A percentile compares a stretch with the other conserved stretches of the same genome.
These are phyloP conservation scores for Lepus townsendii DNA, from an alignment of 2,797 vertebrate species.

Conservation along the genomic window DNA sequence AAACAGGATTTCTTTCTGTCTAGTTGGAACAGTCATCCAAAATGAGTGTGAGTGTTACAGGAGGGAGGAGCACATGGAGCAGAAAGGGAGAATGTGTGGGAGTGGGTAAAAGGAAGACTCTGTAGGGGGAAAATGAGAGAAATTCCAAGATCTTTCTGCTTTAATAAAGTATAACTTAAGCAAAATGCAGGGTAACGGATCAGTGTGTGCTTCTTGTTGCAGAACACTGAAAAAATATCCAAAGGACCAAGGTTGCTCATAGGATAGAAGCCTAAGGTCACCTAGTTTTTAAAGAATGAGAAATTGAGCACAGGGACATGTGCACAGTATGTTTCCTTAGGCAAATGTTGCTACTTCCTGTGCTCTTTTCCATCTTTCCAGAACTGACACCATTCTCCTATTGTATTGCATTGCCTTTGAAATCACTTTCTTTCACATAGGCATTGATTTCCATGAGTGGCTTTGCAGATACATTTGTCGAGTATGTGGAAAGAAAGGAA, in stretches of 20 bases:
- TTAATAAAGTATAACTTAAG: conserved; percentile 57
- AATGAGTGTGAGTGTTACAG: conserved; percentile 71
- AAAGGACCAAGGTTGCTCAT: accelerated
- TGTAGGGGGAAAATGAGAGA: not conserved
- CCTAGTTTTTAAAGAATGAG: conserved; percentile 75
- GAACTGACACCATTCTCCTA: conserved; percentile 73
- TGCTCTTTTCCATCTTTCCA: conserved; percentile 14
- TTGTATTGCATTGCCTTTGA: conserved; percentile 57
- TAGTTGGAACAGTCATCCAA: conserved; percentile 74
- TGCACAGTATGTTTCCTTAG: conserved; percentile 72
- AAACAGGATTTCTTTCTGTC: conserved; percentile 80
- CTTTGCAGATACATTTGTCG: not conserved
- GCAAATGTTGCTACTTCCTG: conserved; percentile 78
- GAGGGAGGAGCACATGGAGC: conserved; percentile 1
- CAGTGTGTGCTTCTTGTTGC: not conserved
- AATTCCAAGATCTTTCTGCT: conserved; percentile 44
- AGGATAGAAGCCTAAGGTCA: conserved; percentile 68
- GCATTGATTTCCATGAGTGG: conserved; percentile 65
- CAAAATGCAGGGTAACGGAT: not conserved
- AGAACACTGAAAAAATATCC: not conserved
- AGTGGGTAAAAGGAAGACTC: conserved; percentile 46
- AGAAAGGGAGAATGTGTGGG: not conserved
- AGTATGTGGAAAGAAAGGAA: not conserved
- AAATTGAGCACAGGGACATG: conserved; percentile 78
- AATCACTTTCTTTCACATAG: conserved; percentile 17